Percentiles rank a stretch among this genome's conserved stretches.
phyloP scores from a whole-genome alignment of 2,113 vertebrate species.

The Setophaga petechia region DNA sequence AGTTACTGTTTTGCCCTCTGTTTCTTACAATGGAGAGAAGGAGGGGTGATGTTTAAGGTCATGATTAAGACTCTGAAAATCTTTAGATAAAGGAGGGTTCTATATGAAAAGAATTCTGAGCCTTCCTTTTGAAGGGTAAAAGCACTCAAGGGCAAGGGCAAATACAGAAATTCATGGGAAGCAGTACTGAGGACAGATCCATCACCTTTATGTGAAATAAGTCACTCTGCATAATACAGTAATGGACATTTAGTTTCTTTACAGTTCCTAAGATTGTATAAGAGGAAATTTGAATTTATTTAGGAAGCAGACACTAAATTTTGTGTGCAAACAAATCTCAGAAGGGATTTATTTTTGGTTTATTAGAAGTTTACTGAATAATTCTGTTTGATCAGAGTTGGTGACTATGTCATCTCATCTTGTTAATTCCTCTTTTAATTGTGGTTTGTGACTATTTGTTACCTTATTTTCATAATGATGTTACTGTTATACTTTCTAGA shows the following conservation, averaged over 20 bases:
- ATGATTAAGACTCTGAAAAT: background rate
- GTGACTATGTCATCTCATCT: background rate
- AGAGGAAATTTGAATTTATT: background rate
- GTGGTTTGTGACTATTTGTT: background rate
- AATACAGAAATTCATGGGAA: background rate
- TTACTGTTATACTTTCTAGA: fast-evolving
- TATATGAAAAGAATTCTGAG: background rate
- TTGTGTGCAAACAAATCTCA: background rate
- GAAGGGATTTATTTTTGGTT: background rate
- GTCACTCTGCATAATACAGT: background rate
- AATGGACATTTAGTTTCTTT: background rate
- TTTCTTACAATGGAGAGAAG: background rate
- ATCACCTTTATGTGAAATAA: background rate
- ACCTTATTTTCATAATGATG: background rate
- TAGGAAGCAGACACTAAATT: background rate
- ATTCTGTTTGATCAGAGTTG: background rate
- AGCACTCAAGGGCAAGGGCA: background rate
- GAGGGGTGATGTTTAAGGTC: background rate
- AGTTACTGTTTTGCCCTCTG: background rate
- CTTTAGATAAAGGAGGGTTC: background rate
- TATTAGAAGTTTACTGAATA: background rate
- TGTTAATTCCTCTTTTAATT: background rate
- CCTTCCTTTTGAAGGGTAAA: background rate
- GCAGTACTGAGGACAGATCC: background rate
- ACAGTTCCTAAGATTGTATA: background rate